phyloP scores from a whole-genome alignment of 2,797 vertebrate genomes.

The Scarus forsteni region DNA sequence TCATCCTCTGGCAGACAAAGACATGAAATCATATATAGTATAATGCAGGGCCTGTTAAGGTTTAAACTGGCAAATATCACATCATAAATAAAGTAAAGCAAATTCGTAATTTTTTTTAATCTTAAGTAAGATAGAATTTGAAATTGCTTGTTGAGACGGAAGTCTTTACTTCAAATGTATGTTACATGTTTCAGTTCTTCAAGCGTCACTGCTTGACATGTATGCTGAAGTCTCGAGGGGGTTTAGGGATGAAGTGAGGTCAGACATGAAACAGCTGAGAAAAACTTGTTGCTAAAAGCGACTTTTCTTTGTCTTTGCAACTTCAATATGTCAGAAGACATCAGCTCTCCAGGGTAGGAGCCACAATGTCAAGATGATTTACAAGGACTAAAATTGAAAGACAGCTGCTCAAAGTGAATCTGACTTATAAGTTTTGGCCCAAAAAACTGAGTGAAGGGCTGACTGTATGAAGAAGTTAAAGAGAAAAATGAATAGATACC shows the following conservation, averaged over 20 bases:
- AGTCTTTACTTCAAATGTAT: not conserved
- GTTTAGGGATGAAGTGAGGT: conserved; percentile 8
- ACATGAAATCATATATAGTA: no score
- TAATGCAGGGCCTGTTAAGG: no score
- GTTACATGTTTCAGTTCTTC: conserved; percentile 2
- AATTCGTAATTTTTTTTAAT: not conserved
- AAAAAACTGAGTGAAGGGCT: not conserved
- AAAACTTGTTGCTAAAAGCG: conserved; percentile 36
- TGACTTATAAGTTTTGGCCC: conserved; percentile 26
- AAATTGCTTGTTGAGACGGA: not conserved
- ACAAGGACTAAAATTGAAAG: conserved; percentile 41
- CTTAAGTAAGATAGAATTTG: not conserved
- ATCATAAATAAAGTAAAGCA: no score
- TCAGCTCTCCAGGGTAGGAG: conserved; percentile 50
- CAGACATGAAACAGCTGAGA: not conserved
- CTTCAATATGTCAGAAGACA: conserved; percentile 44
- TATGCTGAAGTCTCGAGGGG: not conserved
- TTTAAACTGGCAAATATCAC: no score
- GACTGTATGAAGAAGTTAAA: not conserved
- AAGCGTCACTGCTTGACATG: not conserved
- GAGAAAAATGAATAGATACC: not conserved
- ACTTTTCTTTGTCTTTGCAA: conserved; percentile 45
- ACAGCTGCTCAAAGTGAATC: conserved; percentile 50
- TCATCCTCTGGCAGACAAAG: no score
- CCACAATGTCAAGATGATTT: conserved; percentile 50